Conservation (phyloP, 2,113 vertebrate species). For the Drymodes brunneopygia region DNA sequence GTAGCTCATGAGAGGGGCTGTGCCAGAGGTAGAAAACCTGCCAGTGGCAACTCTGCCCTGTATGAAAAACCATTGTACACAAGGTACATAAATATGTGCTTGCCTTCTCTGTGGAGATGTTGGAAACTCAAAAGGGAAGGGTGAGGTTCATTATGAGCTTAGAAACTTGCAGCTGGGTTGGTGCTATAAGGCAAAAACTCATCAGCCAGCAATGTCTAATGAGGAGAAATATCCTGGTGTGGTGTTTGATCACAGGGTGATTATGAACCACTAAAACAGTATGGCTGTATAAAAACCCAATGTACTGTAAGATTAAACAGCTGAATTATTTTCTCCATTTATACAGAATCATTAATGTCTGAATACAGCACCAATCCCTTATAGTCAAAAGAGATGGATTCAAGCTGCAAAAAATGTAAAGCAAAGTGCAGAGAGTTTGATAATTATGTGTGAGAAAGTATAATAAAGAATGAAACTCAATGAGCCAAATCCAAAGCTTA, state of each 20-base stretch:
- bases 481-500: background rate
- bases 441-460: background rate
- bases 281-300: background rate
- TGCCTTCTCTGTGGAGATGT: background rate
- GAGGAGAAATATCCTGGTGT: background rate
- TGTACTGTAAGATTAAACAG: background rate
- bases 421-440: background rate
- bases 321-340: background rate
- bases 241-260: background rate
- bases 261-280: background rate
- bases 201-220: background rate
- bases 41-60: background rate
- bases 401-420: background rate
- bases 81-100: background rate
- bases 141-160: background rate
- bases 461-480: background rate
- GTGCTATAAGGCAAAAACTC: background rate
- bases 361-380: background rate
- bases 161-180: background rate
- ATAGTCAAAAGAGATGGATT: background rate
- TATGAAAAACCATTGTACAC: background rate
- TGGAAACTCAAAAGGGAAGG: background rate
- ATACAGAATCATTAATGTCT: background rate
- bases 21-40: background rate
- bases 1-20: background rate